Evolutionary conservation across 2,797 vertebrate species (phyloP), one percentile per base, ranked within the genome.

Genomic region (Labeo calbasu): DNA sequence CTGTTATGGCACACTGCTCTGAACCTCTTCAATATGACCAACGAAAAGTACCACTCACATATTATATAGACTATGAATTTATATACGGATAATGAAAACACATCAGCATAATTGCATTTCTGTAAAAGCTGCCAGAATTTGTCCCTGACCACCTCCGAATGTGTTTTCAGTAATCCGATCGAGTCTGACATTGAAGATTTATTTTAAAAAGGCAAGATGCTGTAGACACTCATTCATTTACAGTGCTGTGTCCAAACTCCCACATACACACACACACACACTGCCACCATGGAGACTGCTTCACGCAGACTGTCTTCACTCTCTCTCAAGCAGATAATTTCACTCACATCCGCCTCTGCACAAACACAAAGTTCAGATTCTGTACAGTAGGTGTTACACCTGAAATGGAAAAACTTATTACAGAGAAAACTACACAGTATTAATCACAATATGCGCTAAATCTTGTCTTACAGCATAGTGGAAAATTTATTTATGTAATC

Each of bases 261-360:
- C 50, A 28, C 85, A 86, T 81, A 57, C 11, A 65, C 28, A 40
- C 50, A 69, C 76, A 66, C 61, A 68, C 5, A 57, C 77, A 76
- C 78, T 12, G 53, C 53, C 79, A 86, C 79, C 50, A 83, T 75
- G 69, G 59, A 79, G 70, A 75, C 43, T n/a, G 46, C 28, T 68
- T 69, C 63, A 53, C 17, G 4, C 59, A 82, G 59, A 51, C 43
- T 6, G 55, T 66, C 48, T 76, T 82, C 48, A 53, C 57, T 40
- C 43, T 75, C 71, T 70, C 50, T 43, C 21, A 0, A 70, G n/a
- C 71, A 65, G 46, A 82, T 78, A 0, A 63, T 78, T 50, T 78
- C 43, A 48, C 51, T 57, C 21, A 5, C 53, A 25, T 51, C 69
- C 70, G 5, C 69, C 80, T 82, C 69, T 73, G 43, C 55, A 50